Evolutionary conservation across 2,888 invertebrate species (phyloP), one percentile per base, ranked within the genome.

Genomic region (Erpobdella octoculata): DNA sequence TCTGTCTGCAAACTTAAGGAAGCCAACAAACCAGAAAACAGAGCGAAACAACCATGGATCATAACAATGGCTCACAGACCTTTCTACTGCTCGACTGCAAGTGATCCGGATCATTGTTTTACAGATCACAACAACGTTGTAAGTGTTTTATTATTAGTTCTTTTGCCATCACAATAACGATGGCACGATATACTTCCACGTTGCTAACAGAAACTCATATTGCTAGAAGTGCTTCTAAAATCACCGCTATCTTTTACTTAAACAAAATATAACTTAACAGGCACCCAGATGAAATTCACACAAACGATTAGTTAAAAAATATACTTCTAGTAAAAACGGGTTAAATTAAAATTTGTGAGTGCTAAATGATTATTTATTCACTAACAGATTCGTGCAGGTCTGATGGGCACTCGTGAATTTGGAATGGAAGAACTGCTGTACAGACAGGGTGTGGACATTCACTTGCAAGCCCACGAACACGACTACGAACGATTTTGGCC

Each of bases 401-500:
- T 74, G 28, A 70, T 70, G 12, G 9, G 21, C n/a, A 31, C 46
- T 9, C 72, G 70, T 25, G 70, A 66, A 15, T 76, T 68, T 25
- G 70, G 71, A 33, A 73, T 97, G 76, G 97, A 97, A 84, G 87
- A 91, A 15, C 83, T 97, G 21, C 90, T 97, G 79, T 89, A 89
- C 80, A 86, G 91, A 76, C 89, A 90, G 82, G 93, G 92, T 62
- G 97, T 98, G 25, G 97, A 98, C 85, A 83, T 97, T 71, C 89
- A 89, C 80, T 85, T 98, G 65, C 96, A 94, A 93, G 97, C 96
- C 0, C 97, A 98, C 83, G 96, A 98, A 83, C 97, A 98, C 85
- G 91, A 92, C 46, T 98, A 97, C 83, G 97, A 97, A 84, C 86
- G 98, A 70, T 85, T 93, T 72, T 97, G 92, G 91, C 97, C 97